These are phyloP conservation scores for Archocentrus centrarchus DNA, from an alignment of 2,113 vertebrate species.

Conservation along the genomic window DNA sequence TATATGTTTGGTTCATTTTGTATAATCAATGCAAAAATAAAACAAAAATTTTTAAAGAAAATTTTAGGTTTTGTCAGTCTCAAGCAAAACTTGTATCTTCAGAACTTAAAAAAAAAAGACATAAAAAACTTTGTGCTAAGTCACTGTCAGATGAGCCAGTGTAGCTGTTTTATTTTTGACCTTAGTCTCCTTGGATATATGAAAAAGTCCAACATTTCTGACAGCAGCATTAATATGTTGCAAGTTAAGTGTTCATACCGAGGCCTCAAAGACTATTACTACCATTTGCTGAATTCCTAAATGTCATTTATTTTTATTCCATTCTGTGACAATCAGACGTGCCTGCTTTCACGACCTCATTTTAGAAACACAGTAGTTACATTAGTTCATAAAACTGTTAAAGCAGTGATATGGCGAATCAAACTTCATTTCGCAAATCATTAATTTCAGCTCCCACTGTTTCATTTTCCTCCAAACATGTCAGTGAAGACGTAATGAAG, in stretches of 20 bases:
- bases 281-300: constrained; percentile 1
- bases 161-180: background rate
- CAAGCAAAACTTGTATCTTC: background rate
- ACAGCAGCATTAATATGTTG: constrained; percentile 6
- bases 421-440: constrained; percentile 66
- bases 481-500: constrained; percentile 58
- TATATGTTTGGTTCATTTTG: background rate
- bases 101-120: background rate
- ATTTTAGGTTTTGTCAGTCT: background rate
- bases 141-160: background rate
- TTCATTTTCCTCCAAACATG: constrained; percentile 58
- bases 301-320: background rate
- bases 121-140: background rate
- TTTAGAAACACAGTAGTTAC: constrained; percentile 27
- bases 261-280: background rate
- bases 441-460: constrained; percentile 61
- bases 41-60: background rate
- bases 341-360: constrained; percentile 36
- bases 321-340: background rate
- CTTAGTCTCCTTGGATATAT: background rate
- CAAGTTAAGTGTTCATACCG: background rate
- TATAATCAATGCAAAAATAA: background rate
- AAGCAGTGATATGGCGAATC: constrained; percentile 48
- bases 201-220: background rate
- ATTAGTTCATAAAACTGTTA: constrained; percentile 54